Conservation (phyloP, 1,140 invertebrate species). For the Brachionus angularis region DNA sequence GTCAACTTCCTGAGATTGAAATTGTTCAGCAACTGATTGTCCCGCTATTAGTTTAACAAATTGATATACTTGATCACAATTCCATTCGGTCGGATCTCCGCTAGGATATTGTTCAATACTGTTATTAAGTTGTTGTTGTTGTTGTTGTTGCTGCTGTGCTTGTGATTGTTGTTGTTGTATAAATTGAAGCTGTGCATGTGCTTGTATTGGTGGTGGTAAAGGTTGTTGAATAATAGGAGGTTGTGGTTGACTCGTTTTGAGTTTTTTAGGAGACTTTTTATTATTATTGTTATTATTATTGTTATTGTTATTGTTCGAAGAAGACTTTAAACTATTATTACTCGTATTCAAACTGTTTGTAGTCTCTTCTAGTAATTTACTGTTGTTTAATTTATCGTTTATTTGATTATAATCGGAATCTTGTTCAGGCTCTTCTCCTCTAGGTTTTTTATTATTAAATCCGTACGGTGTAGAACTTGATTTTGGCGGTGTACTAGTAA, state of each 20-base stretch:
- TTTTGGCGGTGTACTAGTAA: constrained; percentile 10
- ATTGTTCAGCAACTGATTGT: constrained; percentile 26
- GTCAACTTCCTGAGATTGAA: constrained; percentile 31
- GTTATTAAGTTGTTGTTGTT: not conserved
- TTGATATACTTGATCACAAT: constrained; percentile 21
- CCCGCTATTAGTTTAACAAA: constrained; percentile 18
- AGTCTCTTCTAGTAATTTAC: constrained; percentile 4
- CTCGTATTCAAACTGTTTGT: constrained; percentile 6
- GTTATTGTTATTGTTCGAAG: not conserved
- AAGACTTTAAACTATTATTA: not conserved
- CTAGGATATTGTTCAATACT: constrained; percentile 1
- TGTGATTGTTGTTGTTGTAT: too few relatives aligned
- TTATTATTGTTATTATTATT: not conserved
- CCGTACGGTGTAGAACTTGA: constrained; percentile 12
- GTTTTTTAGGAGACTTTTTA: not conserved
- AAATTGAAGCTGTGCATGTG: too few relatives aligned
- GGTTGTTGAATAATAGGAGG: too few relatives aligned
- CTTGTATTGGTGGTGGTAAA: too few relatives aligned
- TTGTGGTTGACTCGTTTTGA: too few relatives aligned
- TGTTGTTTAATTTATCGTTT: not conserved
- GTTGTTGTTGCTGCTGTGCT: not conserved
- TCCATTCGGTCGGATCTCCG: constrained; percentile 40
- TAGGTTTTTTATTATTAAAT: not conserved
- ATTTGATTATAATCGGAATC: too few relatives aligned
- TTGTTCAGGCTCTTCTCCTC: not conserved